A percentile compares a stretch with the other conserved stretches of the same genome.
These are phyloP conservation scores for Aphrocallistes beatrix DNA, from an alignment of 37 sponge, comb jelly and placozoan species.

Conservation along the genomic window DNA sequence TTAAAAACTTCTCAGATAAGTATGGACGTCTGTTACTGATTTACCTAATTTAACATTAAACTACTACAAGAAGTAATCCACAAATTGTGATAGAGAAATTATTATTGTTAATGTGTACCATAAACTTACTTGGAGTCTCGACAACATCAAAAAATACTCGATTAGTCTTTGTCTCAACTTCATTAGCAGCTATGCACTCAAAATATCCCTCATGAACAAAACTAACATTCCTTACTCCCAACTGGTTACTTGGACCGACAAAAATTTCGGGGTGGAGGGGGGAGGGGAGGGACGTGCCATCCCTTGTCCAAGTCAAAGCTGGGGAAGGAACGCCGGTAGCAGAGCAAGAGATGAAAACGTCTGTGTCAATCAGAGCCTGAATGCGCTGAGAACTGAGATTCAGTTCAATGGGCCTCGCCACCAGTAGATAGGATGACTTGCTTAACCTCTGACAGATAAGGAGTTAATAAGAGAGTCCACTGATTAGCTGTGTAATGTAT, in stretches of 20 bases:
- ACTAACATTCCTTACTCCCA: neutral
- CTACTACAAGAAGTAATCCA: too few relatives aligned
- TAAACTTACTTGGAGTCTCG: neutral
- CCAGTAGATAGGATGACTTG: neutral
- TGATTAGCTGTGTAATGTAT: too few relatives aligned
- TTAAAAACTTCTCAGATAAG: too few relatives aligned
- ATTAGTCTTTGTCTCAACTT: neutral
- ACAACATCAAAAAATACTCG: neutral
- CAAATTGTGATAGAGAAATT: too few relatives aligned
- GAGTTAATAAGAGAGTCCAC: too few relatives aligned
- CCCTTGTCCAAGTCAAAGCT: neutral
- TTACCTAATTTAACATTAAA: too few relatives aligned
- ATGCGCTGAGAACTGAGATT: neutral
- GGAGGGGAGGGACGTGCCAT: neutral
- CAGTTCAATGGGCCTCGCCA: neutral
- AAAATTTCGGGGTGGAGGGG: neutral
- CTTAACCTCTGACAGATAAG: neutral
- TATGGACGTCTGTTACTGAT: too few relatives aligned
- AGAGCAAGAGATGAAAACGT: neutral
- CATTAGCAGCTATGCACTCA: neutral
- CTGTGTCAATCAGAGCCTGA: neutral
- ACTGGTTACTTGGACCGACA: neutral
- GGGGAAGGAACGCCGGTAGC: neutral
- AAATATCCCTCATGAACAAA: neutral
- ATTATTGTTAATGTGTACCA: too few relatives aligned